Base-by-base conservation (phyloP, 2,113 vertebrate genomes). In the Phalacrocorax carbo region DNA sequence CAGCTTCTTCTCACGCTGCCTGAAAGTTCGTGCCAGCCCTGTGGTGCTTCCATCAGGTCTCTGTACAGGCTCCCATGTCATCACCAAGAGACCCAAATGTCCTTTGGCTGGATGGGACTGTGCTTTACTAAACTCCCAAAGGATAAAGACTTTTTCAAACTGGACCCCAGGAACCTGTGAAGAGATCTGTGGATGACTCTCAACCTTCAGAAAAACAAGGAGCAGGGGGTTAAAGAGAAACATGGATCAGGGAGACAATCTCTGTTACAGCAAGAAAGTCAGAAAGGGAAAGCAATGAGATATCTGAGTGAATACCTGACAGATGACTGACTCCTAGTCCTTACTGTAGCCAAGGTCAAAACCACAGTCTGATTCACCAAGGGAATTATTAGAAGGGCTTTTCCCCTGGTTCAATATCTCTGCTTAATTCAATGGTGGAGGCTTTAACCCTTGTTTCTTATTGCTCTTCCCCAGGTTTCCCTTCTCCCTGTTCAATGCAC, bases 381-480 rank as follows among this genome's bases (percentile, higher is more conserved):
- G 18, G 32, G 18, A 66, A 73, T 70, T 29, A 81, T 15, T 19
- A 65, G 38, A 54, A 90, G 10, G 15, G 29, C 11, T 66, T 78
- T 78, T 29, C 14, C 7, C 8, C 30, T 61, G 8, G 2, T 65
- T 70, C 5, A 1, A 2, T 38, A n/a, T 20, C 20, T 62, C 29
- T 65, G 21, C 20, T 90, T 46, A 77, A 76, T 66, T 57, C 71
- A 72, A n/a, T 19, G 61, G 32, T 3, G 66, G 46, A 81, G 29
- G 4, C 15, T 88, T 78, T 81, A 94, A 77, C 4, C 9, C 13
- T 65, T 26, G 3, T 68, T 91, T 78, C 30, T 64, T 55, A 52
- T 15, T 1, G 0, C 13, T 62, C 20, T 61, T 32, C 14, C n/a
- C 26, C 22, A 34, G 0, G 0, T 72, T 92, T 20, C 10, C 12